A percentile compares a stretch with the other conserved stretches of the same genome.
Conservation (phyloP, 2,888 invertebrate species). For the Gisinianus flammeolus region DNA sequence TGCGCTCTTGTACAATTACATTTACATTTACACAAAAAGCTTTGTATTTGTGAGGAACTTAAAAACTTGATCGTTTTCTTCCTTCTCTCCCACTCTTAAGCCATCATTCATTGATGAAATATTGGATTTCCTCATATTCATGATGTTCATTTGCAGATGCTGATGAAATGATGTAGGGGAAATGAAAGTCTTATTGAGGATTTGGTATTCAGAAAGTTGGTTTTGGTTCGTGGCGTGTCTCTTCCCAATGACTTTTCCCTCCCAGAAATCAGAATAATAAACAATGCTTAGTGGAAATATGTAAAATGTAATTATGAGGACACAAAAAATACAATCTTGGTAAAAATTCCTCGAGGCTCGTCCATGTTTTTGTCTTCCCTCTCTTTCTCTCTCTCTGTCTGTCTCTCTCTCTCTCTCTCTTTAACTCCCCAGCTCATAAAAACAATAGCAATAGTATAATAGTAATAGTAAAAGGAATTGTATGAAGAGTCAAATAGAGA, state of each 20-base stretch:
- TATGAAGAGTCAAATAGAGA: not conserved
- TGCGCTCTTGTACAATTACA: too few relatives aligned
- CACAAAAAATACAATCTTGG: constrained; percentile 31
- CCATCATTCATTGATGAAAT: too few relatives aligned
- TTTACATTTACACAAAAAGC: too few relatives aligned
- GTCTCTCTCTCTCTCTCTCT: not conserved
- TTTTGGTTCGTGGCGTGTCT: constrained; percentile 30
- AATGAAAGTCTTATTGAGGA: too few relatives aligned
- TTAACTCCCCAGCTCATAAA: not conserved
- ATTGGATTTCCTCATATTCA: too few relatives aligned
- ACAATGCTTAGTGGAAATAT: constrained; percentile 35
- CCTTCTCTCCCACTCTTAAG: too few relatives aligned
- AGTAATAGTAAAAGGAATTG: not conserved
- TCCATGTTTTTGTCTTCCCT: constrained; percentile 32
- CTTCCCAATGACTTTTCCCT: constrained; percentile 10
- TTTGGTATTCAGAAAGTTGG: constrained; percentile 12
- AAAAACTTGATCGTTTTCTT: too few relatives aligned
- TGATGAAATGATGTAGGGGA: too few relatives aligned
- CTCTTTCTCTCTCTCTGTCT: not conserved
- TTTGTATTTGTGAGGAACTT: too few relatives aligned
- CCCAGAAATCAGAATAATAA: constrained; percentile 46
- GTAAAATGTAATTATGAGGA: constrained; percentile 42
- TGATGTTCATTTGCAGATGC: too few relatives aligned
- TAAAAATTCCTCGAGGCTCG: constrained; percentile 40
- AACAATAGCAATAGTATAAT: constrained; percentile 8